These are phyloP conservation scores for Phenganax stokvisi DNA, from an alignment of 92 coral and sea anemone species.

Conservation along the genomic window DNA sequence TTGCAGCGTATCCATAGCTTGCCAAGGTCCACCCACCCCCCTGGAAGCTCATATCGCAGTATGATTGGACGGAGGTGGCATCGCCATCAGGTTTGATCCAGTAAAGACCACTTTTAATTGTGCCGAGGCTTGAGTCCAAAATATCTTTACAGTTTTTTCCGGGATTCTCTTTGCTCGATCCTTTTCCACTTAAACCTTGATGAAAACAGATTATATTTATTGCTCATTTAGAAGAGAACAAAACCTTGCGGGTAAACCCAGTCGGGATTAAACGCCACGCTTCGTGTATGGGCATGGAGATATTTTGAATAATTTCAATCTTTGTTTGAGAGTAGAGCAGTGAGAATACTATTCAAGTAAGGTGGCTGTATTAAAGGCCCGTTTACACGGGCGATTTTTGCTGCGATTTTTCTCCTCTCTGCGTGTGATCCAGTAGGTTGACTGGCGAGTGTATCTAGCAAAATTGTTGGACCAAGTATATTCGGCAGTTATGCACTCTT, in stretches of 20 bases:
- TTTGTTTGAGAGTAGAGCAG: too few species aligned
- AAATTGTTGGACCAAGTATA: too few species aligned
- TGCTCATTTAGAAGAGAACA: not conserved
- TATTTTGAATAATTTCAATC: too few species aligned
- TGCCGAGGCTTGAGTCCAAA: constrained; percentile 11
- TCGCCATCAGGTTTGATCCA: constrained; percentile 46
- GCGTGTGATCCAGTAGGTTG: too few species aligned
- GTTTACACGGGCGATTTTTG: too few species aligned
- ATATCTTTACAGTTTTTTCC: constrained; percentile 43
- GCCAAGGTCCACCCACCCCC: constrained; percentile 54
- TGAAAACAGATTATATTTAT: not conserved
- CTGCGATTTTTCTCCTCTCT: too few species aligned
- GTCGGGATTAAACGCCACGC: not conserved
- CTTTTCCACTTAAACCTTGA: not conserved
- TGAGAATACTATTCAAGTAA: too few species aligned
- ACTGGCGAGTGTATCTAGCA: too few species aligned
- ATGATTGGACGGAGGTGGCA: constrained; percentile 32
- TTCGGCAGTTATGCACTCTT: too few species aligned
- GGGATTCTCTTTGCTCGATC: constrained; percentile 26
- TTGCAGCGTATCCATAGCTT: constrained; percentile 46
- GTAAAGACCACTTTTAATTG: constrained; percentile 36
- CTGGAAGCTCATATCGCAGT: constrained; percentile 49
- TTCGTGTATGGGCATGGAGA: too few species aligned
- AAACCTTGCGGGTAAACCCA: not conserved
- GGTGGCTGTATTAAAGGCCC: too few species aligned